These are phyloP conservation scores for Micrasema minimum DNA, from an alignment of 1,140 invertebrate genomes.

Conservation along the genomic window DNA sequence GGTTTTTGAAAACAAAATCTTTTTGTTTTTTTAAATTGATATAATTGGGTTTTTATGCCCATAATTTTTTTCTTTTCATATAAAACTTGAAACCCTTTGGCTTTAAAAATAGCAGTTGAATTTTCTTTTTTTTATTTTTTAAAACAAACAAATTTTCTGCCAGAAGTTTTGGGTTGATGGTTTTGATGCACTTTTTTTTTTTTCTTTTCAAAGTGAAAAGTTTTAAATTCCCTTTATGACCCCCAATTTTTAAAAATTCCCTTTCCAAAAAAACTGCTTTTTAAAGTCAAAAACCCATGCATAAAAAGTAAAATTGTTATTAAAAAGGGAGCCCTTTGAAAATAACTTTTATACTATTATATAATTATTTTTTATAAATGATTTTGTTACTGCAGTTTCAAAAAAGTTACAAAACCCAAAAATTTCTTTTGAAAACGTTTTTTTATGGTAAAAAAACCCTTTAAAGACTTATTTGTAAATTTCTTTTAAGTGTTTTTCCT, in stretches of 20 bases:
- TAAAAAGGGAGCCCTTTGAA: not conserved
- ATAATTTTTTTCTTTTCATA: constrained; percentile 3
- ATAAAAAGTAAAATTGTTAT: not conserved
- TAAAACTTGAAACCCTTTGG: constrained; percentile 4
- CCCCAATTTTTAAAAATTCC: not conserved
- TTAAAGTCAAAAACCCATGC: constrained; percentile 4
- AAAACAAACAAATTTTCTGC: not conserved
- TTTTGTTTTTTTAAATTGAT: not conserved
- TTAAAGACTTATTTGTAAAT: too few species aligned
- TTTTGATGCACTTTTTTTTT: not conserved
- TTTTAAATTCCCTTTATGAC: not conserved
- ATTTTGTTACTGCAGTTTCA: not conserved
- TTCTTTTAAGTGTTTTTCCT: too few species aligned
- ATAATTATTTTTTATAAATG: constrained; percentile 6
- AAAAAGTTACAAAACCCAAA: not conserved
- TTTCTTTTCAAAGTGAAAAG: not conserved
- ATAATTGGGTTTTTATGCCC: not conserved
- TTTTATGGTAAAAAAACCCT: not conserved
- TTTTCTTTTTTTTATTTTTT: not conserved
- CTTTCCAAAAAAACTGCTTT: constrained; percentile 4
- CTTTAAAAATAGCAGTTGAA: constrained; percentile 5
- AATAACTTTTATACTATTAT: too few species aligned
- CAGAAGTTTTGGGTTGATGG: not conserved
- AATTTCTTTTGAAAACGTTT: not conserved
- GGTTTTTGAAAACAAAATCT: not conserved